Base-by-base conservation (phyloP, 2,113 vertebrate species). In the Indicator indicator region DNA sequence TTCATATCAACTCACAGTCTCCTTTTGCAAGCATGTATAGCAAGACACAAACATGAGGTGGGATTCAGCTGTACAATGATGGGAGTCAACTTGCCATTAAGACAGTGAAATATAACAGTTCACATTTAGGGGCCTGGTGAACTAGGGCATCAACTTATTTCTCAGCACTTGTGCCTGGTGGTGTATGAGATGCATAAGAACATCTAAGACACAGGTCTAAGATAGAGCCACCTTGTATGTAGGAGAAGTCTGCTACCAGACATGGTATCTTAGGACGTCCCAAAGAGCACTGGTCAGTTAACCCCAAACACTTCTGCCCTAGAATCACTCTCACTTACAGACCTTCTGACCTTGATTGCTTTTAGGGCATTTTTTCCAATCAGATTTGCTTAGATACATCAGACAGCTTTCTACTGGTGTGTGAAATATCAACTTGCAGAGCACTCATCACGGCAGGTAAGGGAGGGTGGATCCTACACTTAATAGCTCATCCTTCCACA, bases 401-500 rank as follows among this genome's bases (percentile, higher is more conserved):
- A 64, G 38, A 44, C 68, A 50, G 7, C 11, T 78, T 88, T 72
- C 38, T 0, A 1, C 33, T 40, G 36, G 13, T 71, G 77, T 20
- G n/a, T 81, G 76, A 87, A 91, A 91, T 65, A 68, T 4, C 54
- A 64, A 28, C 69, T 56, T 83, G 60, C 76, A 71, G 75, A 77
- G 15, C 59, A 32, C 38, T 83, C 76, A 58, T 30, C 44, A 81
- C 42, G 65, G 36, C 32, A 81, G 67, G 58, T 58, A 60, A 70
- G 54, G 48, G 23, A 81, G 52, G 32, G 68, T 36, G 44, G 40
- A 72, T 86, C 38, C 83, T 75, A 19, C 40, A 44, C 36, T 75
- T 90, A 86, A 83, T 32, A 76, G 85, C 80, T 91, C 58, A 69
- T 90, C 69, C 55, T 88, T 75, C 59, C 69, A 75, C 40, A 83